phyloP scores from a whole-genome alignment of 1,140 invertebrate genomes.

The Scaptomyza hsui region DNA sequence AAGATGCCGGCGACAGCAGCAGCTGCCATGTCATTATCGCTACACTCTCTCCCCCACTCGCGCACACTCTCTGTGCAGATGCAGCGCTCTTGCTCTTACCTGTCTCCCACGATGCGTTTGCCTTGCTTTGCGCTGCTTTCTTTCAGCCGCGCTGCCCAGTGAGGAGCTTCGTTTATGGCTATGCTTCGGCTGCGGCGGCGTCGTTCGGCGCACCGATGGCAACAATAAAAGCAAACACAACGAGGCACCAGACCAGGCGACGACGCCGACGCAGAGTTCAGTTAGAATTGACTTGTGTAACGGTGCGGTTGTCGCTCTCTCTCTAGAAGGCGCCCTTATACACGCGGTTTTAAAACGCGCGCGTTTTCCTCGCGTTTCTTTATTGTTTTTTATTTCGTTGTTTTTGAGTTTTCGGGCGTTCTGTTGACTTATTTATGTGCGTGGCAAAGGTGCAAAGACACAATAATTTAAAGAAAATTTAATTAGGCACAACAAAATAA shows the following conservation, averaged over 20 bases:
- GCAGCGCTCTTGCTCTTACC: constrained; percentile 8
- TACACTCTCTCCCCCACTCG: constrained; percentile 10
- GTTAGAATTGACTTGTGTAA: constrained; percentile 72
- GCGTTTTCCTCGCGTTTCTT: constrained; percentile 50
- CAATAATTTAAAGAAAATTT: constrained; percentile 43
- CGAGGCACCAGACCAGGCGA: constrained; percentile 37
- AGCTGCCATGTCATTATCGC: constrained; percentile 61
- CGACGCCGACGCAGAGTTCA: constrained; percentile 67
- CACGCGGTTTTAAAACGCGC: constrained; percentile 35
- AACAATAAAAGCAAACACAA: constrained; percentile 12
- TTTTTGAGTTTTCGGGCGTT: not conserved
- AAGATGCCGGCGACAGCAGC: constrained; percentile 3
- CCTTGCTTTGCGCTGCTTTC: constrained; percentile 40
- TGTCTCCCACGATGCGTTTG: constrained; percentile 38
- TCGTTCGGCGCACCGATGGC: constrained; percentile 28
- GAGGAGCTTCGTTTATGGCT: constrained; percentile 67
- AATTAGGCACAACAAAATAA: constrained; percentile 13
- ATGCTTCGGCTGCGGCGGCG: constrained; percentile 62
- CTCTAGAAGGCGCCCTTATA: constrained; percentile 29
- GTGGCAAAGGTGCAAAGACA: constrained; percentile 36
- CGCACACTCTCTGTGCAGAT: constrained; percentile 3
- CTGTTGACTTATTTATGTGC: constrained; percentile 27
- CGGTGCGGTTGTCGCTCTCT: constrained; percentile 63
- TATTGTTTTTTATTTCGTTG: constrained; percentile 8
- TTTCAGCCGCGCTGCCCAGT: constrained; percentile 36